Base-by-base conservation (phyloP, 2,888 invertebrate genomes). In the Epirrita christyi region DNA sequence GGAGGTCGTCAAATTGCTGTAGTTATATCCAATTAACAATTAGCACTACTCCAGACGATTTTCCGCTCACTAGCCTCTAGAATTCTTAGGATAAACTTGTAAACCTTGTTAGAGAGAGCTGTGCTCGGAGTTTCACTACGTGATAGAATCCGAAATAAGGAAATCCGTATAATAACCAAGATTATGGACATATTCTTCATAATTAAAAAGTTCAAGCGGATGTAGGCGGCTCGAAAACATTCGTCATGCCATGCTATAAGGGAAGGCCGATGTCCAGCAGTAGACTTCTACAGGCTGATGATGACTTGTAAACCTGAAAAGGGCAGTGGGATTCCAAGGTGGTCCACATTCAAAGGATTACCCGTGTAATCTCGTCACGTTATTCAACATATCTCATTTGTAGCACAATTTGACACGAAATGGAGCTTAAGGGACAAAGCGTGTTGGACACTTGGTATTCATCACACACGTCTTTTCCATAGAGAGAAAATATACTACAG, bases 381-480 rank as follows among this genome's bases (percentile, higher is more conserved):
- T 50, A 29, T 29, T 46, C 36, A 38, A 36, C 49, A 44, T 51
- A 52, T 48, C 38, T 63, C 50, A 59, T 63, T 63, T 59, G 44
- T 47, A 63, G 51, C 52, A 57, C 55, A 50, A 62, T 62, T 63
- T 58, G 59, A 55, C 51, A 55, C 56, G 49, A 57, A 63, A 63
- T 54, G 40, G 46, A 21, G 28, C 56, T 58, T 34, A 38, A 55
- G 40, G 52, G 36, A 57, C 53, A 63, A 62, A 60, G 60, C 50
- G 36, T 48, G 43, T 32, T 32, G 51, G 61, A 55, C 61, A 63
- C 47, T 66, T 60, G 51, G 41, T 48, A 66, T 64, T 62, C 66
- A 45, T 21, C 21, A 48, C 63, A 59, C 45, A 49, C 37, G 45
- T 50, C 13, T 38, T 42, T 49, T 34, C 21, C n/a, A 29, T 9